Evolutionary conservation across 1,140 invertebrate species (phyloP).

Genomic region (Dryas iulia): DNA sequence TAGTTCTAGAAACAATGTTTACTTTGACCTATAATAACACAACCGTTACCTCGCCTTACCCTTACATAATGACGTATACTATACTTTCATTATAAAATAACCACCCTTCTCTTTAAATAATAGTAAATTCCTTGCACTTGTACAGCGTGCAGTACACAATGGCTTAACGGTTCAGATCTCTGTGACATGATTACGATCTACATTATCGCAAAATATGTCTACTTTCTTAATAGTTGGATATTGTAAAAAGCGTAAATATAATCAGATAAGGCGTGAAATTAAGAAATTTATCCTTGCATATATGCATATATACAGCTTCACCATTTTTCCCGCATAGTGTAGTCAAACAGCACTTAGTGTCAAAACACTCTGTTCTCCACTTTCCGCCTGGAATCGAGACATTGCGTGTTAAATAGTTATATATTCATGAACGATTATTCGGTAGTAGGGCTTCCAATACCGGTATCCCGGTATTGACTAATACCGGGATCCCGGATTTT

Average conservation of each 20-base stretch:
- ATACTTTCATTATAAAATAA: background rate
- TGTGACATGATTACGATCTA: constrained; percentile 17
- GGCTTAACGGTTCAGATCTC: constrained; percentile 17
- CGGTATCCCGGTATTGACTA: too few species aligned
- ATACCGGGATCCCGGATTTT: too few species aligned
- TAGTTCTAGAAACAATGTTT: too few species aligned
- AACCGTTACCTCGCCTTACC: background rate
- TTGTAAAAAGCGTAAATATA: background rate
- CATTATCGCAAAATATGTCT: background rate
- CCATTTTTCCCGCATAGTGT: too few species aligned
- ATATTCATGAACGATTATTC: too few species aligned
- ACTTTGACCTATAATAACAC: background rate
- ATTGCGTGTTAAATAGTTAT: too few species aligned
- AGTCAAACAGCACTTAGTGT: too few species aligned
- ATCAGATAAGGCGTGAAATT: background rate
- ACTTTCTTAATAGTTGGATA: background rate
- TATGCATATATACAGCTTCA: too few species aligned
- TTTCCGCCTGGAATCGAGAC: too few species aligned
- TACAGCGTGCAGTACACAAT: constrained; percentile 19
- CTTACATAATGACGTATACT: background rate
- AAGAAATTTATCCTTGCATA: background rate
- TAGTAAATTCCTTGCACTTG: constrained; percentile 21
- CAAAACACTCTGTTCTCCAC: too few species aligned
- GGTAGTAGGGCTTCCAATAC: too few species aligned
- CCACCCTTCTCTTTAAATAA: constrained; percentile 13